These are phyloP conservation scores for Chaetura pelagica DNA, from an alignment of 2,113 vertebrate genomes.

Conservation along the genomic window DNA sequence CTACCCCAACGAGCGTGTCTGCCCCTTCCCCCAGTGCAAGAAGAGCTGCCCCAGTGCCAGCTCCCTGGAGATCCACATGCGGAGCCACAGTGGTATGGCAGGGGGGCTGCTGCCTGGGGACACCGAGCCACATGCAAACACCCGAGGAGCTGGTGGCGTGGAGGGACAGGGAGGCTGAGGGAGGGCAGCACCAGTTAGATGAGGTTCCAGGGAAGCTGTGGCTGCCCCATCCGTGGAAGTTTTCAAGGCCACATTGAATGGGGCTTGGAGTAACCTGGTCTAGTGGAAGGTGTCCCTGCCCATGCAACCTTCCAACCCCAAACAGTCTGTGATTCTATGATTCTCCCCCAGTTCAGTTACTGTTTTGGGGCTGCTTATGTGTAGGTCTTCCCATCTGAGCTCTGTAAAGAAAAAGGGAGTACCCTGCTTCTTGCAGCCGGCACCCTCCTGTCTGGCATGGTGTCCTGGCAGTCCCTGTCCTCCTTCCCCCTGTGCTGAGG, in stretches of 20 bases:
- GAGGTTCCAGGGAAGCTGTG: background rate
- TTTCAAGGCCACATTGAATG: too few species aligned
- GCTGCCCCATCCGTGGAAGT: too few species aligned
- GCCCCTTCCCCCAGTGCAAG: constrained; percentile 96
- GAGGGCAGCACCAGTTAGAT: background rate
- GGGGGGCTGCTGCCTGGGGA: background rate
- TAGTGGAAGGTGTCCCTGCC: too few species aligned
- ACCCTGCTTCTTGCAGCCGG: background rate
- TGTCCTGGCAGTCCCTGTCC: accelerated
- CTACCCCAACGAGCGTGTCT: constrained; percentile 92
- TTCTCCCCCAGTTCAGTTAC: background rate
- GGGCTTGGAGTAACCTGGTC: too few species aligned
- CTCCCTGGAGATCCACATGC: constrained; percentile 98
- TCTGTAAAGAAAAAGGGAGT: background rate
- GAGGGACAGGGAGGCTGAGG: background rate
- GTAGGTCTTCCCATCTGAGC: background rate
- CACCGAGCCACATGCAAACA: background rate
- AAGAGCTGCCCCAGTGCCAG: constrained; percentile 98
- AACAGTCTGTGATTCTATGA: too few species aligned
- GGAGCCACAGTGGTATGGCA: constrained; percentile 92
- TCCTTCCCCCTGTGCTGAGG: background rate
- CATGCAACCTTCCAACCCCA: too few species aligned
- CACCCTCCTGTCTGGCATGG: background rate
- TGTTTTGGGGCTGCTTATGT: background rate
- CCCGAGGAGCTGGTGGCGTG: background rate